These are phyloP conservation scores for Ceramica pisi DNA, from an alignment of 2,888 invertebrate genomes.

Conservation along the genomic window DNA sequence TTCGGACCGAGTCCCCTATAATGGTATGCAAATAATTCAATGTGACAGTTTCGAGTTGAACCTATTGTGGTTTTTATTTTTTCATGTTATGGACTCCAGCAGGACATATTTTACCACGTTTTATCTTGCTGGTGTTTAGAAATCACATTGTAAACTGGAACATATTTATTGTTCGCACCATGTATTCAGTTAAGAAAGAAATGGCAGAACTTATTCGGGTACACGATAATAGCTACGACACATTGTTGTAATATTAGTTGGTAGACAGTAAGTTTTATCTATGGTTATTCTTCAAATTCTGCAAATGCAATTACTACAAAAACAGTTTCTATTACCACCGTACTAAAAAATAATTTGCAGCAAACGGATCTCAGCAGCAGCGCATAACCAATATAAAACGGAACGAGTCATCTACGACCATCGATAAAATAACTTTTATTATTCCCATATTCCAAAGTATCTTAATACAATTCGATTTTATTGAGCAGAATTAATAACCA, in stretches of 20 bases:
- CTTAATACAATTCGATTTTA: slow-evolving; percentile 79
- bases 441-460: slow-evolving; percentile 60
- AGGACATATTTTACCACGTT: slow-evolving; percentile 44
- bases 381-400: slow-evolving; percentile 30
- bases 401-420: slow-evolving; percentile 39
- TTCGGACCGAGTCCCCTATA: slow-evolving; percentile 77
- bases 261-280: not conserved
- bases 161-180: slow-evolving; percentile 15
- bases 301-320: not conserved
- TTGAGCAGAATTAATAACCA: slow-evolving; percentile 88
- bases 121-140: slow-evolving; percentile 42
- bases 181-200: not conserved
- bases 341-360: not conserved
- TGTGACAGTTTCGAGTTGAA: slow-evolving; percentile 77
- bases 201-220: not conserved
- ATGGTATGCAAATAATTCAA: slow-evolving; percentile 87
- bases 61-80: slow-evolving; percentile 68
- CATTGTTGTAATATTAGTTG: not conserved
- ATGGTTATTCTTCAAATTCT: not conserved
- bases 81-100: slow-evolving; percentile 53
- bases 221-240: not conserved
- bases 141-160: slow-evolving; percentile 21
- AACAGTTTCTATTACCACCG: not conserved
- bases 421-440: slow-evolving; percentile 61
- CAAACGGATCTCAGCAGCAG: not conserved